Evolutionary conservation across 1,140 invertebrate species (phyloP).

Genomic region (Dinothrombium tinctorium): DNA sequence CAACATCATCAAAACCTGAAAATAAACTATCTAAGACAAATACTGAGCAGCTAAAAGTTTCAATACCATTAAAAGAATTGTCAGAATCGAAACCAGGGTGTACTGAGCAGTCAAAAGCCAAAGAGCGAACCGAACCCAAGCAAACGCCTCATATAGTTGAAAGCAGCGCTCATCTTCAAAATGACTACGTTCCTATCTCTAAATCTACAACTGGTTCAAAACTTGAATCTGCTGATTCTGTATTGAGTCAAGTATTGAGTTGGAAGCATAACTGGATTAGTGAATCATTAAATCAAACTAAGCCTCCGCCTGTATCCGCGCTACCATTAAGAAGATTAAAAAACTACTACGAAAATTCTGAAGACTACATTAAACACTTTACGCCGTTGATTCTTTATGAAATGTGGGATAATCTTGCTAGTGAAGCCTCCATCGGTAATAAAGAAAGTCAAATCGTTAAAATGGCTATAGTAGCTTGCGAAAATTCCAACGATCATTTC

Average conservation of each 20-base stretch:
- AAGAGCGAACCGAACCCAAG: no score
- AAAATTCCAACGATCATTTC: not conserved
- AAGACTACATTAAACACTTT: conserved; percentile 3
- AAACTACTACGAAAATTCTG: not conserved
- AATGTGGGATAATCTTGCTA: conserved; percentile 5
- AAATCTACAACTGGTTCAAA: not conserved
- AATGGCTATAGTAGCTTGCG: not conserved
- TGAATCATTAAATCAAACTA: not conserved
- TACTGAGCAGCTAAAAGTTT: no score
- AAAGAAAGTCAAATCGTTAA: not conserved
- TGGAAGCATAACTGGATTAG: not conserved
- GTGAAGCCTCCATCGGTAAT: not conserved
- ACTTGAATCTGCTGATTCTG: not conserved
- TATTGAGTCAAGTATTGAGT: not conserved
- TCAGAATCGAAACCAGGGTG: no score
- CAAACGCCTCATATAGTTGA: no score
- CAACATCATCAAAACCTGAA: not conserved
- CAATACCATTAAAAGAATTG: no score
- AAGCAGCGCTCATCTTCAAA: no score
- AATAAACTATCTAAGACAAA: no score
- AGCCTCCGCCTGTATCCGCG: not conserved
- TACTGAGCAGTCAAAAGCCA: no score
- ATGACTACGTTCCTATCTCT: not conserved
- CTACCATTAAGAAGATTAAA: not conserved
- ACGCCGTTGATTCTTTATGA: conserved; percentile 3